Conservation (phyloP, 2,113 vertebrate species). For the Corydoras maculifer region DNA sequence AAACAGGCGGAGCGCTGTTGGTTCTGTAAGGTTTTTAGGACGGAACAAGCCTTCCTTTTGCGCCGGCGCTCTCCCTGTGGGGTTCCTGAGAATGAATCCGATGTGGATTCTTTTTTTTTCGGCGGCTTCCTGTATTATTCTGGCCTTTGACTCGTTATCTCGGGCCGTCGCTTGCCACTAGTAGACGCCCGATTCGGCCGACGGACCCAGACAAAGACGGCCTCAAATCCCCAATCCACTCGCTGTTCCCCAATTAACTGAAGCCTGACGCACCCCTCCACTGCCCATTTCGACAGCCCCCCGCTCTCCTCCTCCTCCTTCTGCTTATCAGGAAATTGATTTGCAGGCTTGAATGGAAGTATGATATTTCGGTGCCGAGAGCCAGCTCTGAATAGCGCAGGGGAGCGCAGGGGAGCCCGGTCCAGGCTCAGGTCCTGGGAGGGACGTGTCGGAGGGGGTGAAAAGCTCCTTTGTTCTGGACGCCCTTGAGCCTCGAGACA, state of each 20-base stretch:
- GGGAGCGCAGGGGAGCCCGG: constrained; percentile 10
- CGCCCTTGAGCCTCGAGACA: constrained; percentile 65
- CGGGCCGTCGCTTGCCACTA: constrained; percentile 9
- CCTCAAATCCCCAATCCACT: constrained; percentile 34
- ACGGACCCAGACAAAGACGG: constrained; percentile 23
- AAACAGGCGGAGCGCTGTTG: not conserved
- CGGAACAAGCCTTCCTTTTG: constrained; percentile 10
- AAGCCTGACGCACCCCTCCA: constrained; percentile 56
- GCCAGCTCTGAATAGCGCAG: constrained; percentile 28
- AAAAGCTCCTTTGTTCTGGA: constrained; percentile 69
- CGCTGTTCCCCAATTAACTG: constrained; percentile 51
- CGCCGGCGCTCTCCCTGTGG: not conserved
- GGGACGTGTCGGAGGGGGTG: constrained; percentile 56
- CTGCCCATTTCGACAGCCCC: not conserved
- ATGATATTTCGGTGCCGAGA: constrained; percentile 37
- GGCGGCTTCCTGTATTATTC: constrained; percentile 27
- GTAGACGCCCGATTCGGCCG: constrained; percentile 13
- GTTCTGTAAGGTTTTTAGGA: not conserved
- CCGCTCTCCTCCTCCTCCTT: constrained; percentile 32
- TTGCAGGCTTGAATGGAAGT: constrained; percentile 40
- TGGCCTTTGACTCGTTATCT: constrained; percentile 32
- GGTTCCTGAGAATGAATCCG: constrained; percentile 1
- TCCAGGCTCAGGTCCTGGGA: not conserved
- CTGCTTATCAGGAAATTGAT: constrained; percentile 48
- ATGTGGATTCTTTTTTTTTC: constrained; percentile 4